Percentiles rank a stretch among this genome's conserved stretches.
These are phyloP conservation scores for Dryobota labecula DNA, from an alignment of 2,888 invertebrate genomes.

Conservation along the genomic window DNA sequence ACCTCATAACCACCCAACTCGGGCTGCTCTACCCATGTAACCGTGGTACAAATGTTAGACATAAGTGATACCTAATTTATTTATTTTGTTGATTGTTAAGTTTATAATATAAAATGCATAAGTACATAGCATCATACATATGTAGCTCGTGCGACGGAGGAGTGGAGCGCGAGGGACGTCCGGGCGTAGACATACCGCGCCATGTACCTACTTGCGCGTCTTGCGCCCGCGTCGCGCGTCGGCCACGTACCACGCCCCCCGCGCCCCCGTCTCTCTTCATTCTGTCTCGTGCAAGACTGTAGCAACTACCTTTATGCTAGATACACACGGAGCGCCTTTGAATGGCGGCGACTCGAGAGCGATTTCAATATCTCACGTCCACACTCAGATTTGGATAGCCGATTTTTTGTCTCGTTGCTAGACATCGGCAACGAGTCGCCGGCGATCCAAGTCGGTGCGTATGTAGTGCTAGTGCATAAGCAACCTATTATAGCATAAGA, in stretches of 20 bases:
- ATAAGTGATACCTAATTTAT: conserved; percentile 17
- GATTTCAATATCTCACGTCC: neutral
- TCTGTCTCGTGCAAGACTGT: conserved; percentile 21
- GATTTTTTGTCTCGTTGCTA: too few relatives aligned
- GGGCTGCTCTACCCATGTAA: neutral
- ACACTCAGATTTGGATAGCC: too few relatives aligned
- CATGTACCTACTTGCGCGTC: too few relatives aligned
- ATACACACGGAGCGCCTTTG: conserved; percentile 4
- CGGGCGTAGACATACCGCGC: neutral
- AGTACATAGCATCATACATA: conserved; percentile 1
- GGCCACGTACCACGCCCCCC: neutral
- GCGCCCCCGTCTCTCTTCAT: too few relatives aligned
- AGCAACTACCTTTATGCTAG: conserved; percentile 21
- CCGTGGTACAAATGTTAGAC: conserved; percentile 26
- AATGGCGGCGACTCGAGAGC: neutral
- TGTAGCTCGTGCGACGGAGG: conserved; percentile 6
- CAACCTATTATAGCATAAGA: too few relatives aligned
- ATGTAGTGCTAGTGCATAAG: neutral
- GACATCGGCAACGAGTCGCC: neutral
- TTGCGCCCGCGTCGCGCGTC: neutral
- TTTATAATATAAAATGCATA: conserved; percentile 12
- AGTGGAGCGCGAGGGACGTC: neutral
- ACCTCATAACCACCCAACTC: too few relatives aligned
- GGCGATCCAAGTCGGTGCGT: neutral
- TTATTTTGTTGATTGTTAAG: conserved; percentile 31